phyloP scores from a whole-genome alignment of 2,888 invertebrate species.

The Bembecia ichneumoniformis region DNA sequence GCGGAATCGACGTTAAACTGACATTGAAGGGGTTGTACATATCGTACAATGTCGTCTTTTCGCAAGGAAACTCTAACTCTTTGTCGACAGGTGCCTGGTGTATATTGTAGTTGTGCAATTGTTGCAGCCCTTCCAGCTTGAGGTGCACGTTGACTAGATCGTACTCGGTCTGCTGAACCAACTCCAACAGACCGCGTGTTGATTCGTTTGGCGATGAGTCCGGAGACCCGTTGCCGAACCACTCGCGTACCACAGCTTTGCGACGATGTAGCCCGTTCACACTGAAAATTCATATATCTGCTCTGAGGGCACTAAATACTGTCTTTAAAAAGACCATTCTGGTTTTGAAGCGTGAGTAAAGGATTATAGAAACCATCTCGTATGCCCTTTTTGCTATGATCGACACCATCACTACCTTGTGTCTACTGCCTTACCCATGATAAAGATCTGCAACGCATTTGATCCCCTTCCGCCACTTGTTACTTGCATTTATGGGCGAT shows the following conservation, averaged over 20 bases:
- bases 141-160: slow-evolving; percentile 86
- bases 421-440: no score
- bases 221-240: slow-evolving; percentile 83
- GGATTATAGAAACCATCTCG: no score
- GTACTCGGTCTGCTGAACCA: slow-evolving; percentile 88
- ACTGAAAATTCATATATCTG: slow-evolving; percentile 48
- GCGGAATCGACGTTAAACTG: slow-evolving; percentile 74
- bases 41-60: slow-evolving; percentile 84
- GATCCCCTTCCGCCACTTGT: no score
- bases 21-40: slow-evolving; percentile 89
- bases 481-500: no score
- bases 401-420: no score
- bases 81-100: slow-evolving; percentile 89
- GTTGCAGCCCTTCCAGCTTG: slow-evolving; percentile 78
- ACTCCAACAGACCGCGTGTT: slow-evolving; percentile 83
- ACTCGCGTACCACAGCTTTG: slow-evolving; percentile 88
- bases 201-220: slow-evolving; percentile 48
- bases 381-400: no score
- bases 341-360: no score
- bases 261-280: slow-evolving; percentile 81
- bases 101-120: slow-evolving; percentile 83
- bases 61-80: slow-evolving; percentile 89
- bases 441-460: no score
- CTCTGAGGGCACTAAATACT: no score
- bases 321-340: no score